Percentiles rank a stretch among this genome's conserved stretches.
phyloP scores from a whole-genome alignment of 2,113 vertebrate species.

The Mastomys coucha region DNA sequence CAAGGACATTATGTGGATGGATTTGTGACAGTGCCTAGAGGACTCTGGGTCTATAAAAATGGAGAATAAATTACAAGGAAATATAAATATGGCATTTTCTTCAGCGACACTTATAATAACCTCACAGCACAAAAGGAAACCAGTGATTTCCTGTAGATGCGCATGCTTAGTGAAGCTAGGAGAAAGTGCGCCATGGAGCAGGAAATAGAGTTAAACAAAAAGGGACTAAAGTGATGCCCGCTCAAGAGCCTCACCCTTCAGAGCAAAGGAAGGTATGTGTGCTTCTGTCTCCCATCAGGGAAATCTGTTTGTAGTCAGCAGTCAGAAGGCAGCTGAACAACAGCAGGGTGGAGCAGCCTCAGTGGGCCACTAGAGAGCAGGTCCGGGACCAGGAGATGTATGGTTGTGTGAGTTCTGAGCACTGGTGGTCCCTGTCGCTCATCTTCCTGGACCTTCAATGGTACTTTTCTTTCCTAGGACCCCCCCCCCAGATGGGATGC shows the following conservation, averaged over 20 bases:
- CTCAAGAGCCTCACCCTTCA: neutral
- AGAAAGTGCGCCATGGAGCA: neutral
- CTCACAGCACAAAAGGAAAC: constrained; percentile 25
- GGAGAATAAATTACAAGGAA: constrained; percentile 64
- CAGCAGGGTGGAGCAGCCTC: neutral
- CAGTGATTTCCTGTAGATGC: neutral
- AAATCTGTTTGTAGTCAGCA: neutral
- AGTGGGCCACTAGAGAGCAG: neutral
- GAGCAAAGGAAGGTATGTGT: neutral
- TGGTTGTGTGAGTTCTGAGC: neutral
- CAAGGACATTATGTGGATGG: constrained; percentile 56
- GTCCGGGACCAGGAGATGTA: neutral
- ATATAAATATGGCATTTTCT: constrained; percentile 61
- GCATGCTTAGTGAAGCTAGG: neutral
- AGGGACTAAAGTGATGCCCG: neutral
- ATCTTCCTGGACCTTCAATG: neutral
- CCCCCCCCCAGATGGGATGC: neutral
- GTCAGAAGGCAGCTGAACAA: neutral
- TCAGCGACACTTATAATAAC: neutral
- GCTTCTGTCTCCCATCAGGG: neutral
- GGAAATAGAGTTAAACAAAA: neutral
- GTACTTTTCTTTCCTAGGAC: neutral
- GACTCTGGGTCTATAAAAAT: constrained; percentile 1
- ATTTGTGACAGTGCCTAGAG: constrained; percentile 41
- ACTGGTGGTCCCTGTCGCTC: neutral